These are phyloP conservation scores for Ephydatia muelleri DNA, from an alignment of 37 sponge, comb jelly and placozoan species.

Conservation along the genomic window DNA sequence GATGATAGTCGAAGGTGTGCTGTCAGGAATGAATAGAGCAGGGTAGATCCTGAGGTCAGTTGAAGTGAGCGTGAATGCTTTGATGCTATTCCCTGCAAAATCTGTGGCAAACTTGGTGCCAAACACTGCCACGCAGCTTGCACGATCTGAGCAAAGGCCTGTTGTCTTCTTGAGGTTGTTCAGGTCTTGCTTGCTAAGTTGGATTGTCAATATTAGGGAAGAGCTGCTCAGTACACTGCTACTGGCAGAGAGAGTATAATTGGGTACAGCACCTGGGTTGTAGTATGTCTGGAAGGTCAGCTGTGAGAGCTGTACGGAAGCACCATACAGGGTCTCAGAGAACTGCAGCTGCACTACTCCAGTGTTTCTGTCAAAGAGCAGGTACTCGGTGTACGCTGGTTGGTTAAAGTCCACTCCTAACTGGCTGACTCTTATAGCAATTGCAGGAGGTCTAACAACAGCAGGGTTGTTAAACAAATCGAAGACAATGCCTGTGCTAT, in stretches of 20 bases:
- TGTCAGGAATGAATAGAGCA: slow-evolving; percentile 56
- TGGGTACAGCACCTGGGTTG: not conserved
- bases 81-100: slow-evolving; percentile 82
- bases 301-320: slow-evolving; percentile 63
- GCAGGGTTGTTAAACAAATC: slow-evolving; percentile 69
- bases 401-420: slow-evolving; percentile 68
- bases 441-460: slow-evolving; percentile 34
- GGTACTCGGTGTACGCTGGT: slow-evolving; percentile 54
- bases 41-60: slow-evolving; percentile 8
- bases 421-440: slow-evolving; percentile 65
- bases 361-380: slow-evolving; percentile 65
- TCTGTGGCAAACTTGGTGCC: slow-evolving; percentile 68
- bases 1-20: slow-evolving; percentile 54
- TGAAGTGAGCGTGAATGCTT: slow-evolving; percentile 21
- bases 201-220: slow-evolving; percentile 49
- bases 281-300: slow-evolving; percentile 26
- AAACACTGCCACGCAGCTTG: slow-evolving; percentile 58
- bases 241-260: slow-evolving; percentile 36
- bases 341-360: slow-evolving; percentile 74
- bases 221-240: slow-evolving; percentile 59
- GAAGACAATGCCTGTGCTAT: slow-evolving; percentile 39
- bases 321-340: slow-evolving; percentile 86
- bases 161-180: slow-evolving; percentile 67
- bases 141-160: slow-evolving; percentile 33
- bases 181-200: slow-evolving; percentile 52